These are phyloP conservation scores for Semotilus atromaculatus DNA, from an alignment of 2,797 vertebrate genomes.

Conservation along the genomic window DNA sequence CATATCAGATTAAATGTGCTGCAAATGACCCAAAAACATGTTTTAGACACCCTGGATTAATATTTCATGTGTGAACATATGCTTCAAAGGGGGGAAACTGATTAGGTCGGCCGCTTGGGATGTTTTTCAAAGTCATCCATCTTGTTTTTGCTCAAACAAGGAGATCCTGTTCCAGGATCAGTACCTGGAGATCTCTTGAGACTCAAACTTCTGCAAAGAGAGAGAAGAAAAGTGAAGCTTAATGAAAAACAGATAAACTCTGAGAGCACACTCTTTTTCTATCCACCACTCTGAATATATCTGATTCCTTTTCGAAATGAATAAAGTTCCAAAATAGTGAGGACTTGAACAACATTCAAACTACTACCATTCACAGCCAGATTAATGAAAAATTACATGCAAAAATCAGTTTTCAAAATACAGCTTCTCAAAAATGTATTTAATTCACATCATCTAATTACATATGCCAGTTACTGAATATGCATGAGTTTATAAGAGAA, in stretches of 20 bases:
- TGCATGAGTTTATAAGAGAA: conserved; percentile 14
- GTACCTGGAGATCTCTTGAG: conserved; percentile 20
- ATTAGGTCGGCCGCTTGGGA: conserved; percentile 49
- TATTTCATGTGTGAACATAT: conserved; percentile 64
- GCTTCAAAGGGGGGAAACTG: conserved; percentile 56
- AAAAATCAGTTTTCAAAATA: neutral
- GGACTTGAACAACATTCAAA: neutral
- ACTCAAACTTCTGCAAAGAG: neutral
- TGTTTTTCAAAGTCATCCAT: conserved; percentile 44
- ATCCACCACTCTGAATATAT: neutral
- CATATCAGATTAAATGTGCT: conserved; percentile 41
- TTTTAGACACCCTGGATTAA: conserved; percentile 57
- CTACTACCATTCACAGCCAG: neutral
- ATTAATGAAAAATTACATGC: no score
- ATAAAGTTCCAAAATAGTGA: neutral
- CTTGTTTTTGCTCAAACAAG: conserved; percentile 10
- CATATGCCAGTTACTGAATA: neutral
- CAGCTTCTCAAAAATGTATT: neutral
- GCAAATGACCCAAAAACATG: conserved; percentile 54
- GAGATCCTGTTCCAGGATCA: conserved; percentile 21
- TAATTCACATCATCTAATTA: conserved; percentile 16
- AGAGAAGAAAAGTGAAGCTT: neutral
- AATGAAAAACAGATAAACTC: conserved; percentile 5
- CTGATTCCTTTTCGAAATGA: neutral
- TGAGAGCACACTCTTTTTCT: neutral